Evolutionary conservation across 1,140 invertebrate species (phyloP), one percentile per base, ranked within the genome.

Genomic region (Atta colombica): DNA sequence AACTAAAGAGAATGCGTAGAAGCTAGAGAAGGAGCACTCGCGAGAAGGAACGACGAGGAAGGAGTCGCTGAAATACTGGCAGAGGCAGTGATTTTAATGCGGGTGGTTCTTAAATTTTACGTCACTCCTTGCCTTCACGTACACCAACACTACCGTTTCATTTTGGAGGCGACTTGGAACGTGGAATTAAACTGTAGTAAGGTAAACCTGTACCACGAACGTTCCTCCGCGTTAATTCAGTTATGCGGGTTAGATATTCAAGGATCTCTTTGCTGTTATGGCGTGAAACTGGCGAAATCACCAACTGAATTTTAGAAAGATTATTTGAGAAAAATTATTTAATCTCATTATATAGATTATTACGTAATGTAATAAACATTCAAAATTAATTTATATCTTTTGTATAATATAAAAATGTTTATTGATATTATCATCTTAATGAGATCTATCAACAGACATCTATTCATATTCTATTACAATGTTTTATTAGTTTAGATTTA

Each of bases 51-150:
- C 51, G 16, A 84, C 80, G 49, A 84, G n/a, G 61, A 63, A 63
- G 60, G 61, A 82, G 28, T 35, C 35, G 63, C 31, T 81, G 89
- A 90, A 90, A 90, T 86, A 88, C 77, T 63, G 39, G 66, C 85
- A 66, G 68, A 75, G 89, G 92, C 92, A 93, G 92, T 93, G 92
- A 94, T 94, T 94, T 94, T 94, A 92, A 92, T 93, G 89, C 90
- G 90, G 88, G 86, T 75, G 89, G 88, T 92, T 92, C 91, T 90
- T 93, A 91, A 93, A 93, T 93, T 92, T 92, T 88, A 91, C 88
- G 81, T 84, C 69, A 69, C 61, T 63, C 60, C 55, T 51, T 58
- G 31, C 66, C 53, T 25, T 72, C 68, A 21, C 31, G n/a, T 82
- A 49, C 78, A 87, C 55, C 58, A 86, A 71, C 74, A 77, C 75